Base-by-base conservation (phyloP, 2,888 invertebrate genomes). In the Hirtodrosophila cameraria region DNA sequence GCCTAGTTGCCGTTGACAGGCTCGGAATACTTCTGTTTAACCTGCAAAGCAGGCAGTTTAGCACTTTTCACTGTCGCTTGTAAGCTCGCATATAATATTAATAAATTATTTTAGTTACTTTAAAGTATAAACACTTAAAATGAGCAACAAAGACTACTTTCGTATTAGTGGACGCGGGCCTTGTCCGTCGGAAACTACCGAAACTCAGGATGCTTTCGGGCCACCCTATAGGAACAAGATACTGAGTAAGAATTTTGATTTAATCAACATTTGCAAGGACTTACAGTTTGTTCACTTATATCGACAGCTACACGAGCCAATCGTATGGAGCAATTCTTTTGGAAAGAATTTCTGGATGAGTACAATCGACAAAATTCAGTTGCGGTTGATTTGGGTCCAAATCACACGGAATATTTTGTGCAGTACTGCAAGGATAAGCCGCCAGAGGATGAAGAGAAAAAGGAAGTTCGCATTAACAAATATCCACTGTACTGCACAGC, bases 281-380 rank as follows among this genome's bases (percentile, higher is more conserved):
- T n/a, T n/a, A n/a, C n/a, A n/a, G n/a, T n/a, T n/a, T n/a, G n/a
- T n/a, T n/a, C n/a, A n/a, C n/a, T n/a, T n/a, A n/a, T n/a, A n/a
- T n/a, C 50, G 3, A n/a, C 48, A 90, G 90, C 64, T 3, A 90
- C 90, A 2, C 86, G 90, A 0, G 78, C 75, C 4, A 80, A 76
- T 33, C 85, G 84, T 3, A 73, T 86, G 59, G 88, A 90, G 33
- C 86, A 90, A 50, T 90, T 89, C 16, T 58, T 90, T 3, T 90
- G 90, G 89, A 78, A 89, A 46, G 89, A 90, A 50, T 79, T 90
- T 3, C 88, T 86, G 39, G 80, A 82, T 15, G 90, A 90, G 50
- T 90, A 90, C 30, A 74, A 88, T 11, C 87, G 89, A 2, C 75
- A 86, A 6, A 78, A 78, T 15, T 52, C 48, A 0, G 23, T 20